Base-by-base conservation (phyloP, 1,140 invertebrate species). In the Periplaneta americana region DNA sequence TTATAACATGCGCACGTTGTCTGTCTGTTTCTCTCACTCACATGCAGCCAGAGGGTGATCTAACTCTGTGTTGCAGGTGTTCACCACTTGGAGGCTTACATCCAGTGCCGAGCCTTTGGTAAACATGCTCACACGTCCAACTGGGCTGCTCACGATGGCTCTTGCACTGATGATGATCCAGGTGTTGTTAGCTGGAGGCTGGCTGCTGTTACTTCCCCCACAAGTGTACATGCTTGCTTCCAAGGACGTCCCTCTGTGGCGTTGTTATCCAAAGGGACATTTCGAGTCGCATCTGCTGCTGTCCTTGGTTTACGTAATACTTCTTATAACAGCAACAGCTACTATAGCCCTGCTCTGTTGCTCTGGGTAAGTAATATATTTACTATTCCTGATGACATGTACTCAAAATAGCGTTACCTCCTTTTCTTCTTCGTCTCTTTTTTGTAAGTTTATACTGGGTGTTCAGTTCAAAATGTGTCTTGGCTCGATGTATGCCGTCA, bases 251-350 rank as follows among this genome's bases (percentile, higher is more conserved):
- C 8, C 82, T 1, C 78, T 82, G 0, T 86, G 83, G 85, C 75
- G 84, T 34, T 88, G 88, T 74, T 82, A 85, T 34, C 87, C 87
- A 22, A 84, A 83, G 17, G 85, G 84, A 31, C 86, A 86, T 57
- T 89, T 90, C 80, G 88, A 90, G 84, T 85, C 87, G 36, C 87
- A 88, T 35, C 86, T 91, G 10, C 86, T 90, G 31, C 83, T 91
- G 28, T 90, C 90, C 0, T 85, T 90, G 10, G 84, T 88, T 9
- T 91, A 90, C 81, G 85, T 90, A n/a, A 88, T 90, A 86, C 84
- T 90, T 22, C 86, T 91, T 1, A 86, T 90, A 17, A 83, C 86
- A 17, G 84, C 89, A 18, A 88, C 86, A 17, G 84, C 88, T 8
- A 82, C 89, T 32, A 86, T 91, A 82, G 87, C 88, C 15, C 35